Percentiles rank a stretch among this genome's conserved stretches.
These are phyloP conservation scores for Hetaerina titia DNA, from an alignment of 2,888 invertebrate species.

Conservation along the genomic window DNA sequence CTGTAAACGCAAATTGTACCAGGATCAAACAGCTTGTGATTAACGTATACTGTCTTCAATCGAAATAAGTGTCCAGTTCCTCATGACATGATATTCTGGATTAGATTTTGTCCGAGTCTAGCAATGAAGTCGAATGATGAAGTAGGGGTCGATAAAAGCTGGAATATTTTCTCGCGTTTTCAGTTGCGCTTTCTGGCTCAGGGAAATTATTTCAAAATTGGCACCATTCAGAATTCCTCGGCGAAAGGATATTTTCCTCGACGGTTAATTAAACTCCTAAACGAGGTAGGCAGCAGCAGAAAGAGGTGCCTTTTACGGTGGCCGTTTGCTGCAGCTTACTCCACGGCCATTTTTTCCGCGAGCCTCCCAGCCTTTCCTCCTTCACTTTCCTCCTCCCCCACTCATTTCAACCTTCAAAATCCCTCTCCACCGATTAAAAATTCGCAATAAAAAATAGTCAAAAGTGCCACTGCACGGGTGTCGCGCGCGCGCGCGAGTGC, in stretches of 20 bases:
- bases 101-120: not conserved
- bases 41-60: not conserved
- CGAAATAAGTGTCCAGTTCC: not conserved
- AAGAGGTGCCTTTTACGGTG: not conserved
- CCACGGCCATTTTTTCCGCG: not conserved
- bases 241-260: conserved; percentile 32
- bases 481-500: not conserved
- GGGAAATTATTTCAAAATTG: not conserved
- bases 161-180: not conserved
- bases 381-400: not conserved
- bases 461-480: not conserved
- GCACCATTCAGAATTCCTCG: conserved; percentile 25
- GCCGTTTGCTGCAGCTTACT: conserved; percentile 5
- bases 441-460: conserved; percentile 1
- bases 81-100: not conserved
- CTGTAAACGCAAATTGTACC: too few species aligned
- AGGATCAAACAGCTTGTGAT: too few species aligned
- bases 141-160: not conserved
- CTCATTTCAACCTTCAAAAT: not conserved
- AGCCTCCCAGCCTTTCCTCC: not conserved
- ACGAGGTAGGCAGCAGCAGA: not conserved
- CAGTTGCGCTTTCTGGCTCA: conserved; percentile 8
- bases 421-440: not conserved
- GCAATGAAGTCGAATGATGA: not conserved
- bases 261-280: conserved; percentile 39